Percentiles rank a stretch among this genome's conserved stretches.
phyloP scores from a whole-genome alignment of 2,797 vertebrate genomes.

The Glossophaga mutica region DNA sequence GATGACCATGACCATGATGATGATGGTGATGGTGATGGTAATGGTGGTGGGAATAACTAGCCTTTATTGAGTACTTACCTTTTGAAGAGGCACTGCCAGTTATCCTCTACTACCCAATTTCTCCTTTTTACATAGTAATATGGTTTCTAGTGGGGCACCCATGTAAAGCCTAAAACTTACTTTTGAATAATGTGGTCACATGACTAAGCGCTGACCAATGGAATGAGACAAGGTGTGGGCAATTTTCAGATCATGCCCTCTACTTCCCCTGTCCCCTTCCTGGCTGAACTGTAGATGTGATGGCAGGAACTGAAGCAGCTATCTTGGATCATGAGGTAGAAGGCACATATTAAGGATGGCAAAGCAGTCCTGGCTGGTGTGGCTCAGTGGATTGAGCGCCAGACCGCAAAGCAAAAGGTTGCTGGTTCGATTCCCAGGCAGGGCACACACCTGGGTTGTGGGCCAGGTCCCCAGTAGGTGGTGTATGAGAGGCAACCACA shows the following conservation, averaged over 20 bases:
- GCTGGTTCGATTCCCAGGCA: too few species aligned
- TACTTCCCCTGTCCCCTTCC: neutral
- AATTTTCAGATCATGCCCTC: neutral
- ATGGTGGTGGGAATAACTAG: neutral
- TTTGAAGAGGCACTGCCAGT: neutral
- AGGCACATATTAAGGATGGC: neutral
- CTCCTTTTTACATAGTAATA: neutral
- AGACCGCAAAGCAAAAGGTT: too few species aligned
- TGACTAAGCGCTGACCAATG: neutral
- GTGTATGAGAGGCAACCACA: too few species aligned
- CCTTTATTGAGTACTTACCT: neutral
- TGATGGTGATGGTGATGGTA: too few species aligned
- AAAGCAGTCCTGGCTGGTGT: neutral
- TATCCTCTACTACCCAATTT: neutral
- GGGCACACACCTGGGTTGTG: too few species aligned
- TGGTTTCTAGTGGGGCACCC: neutral
- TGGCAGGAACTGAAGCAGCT: neutral
- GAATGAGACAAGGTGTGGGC: neutral
- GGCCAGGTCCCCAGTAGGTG: too few species aligned
- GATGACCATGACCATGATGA: fast-evolving
- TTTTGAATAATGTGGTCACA: neutral
- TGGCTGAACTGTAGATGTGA: neutral
- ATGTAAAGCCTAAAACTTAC: neutral
- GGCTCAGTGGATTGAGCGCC: too few species aligned
- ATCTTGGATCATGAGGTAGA: neutral